phyloP scores from a whole-genome alignment of 2,797 vertebrate species.

The Spea hammondii region DNA sequence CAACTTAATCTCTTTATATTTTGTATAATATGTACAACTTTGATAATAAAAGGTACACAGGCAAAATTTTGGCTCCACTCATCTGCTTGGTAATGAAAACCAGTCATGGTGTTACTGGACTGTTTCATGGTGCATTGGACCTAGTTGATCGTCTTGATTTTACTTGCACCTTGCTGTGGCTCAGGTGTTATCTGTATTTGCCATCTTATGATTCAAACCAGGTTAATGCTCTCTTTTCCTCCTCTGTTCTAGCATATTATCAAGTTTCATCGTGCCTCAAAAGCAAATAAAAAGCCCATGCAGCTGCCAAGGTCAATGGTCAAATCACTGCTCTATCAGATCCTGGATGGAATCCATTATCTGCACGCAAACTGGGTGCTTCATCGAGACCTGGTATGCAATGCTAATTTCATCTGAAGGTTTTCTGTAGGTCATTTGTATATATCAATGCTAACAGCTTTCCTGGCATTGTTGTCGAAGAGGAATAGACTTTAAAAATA shows the following conservation, averaged over 20 bases:
- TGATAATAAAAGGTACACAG: too few relatives aligned
- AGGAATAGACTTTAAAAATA: not conserved
- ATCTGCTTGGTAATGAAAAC: too few relatives aligned
- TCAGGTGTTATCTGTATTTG: too few relatives aligned
- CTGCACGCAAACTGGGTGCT: conserved; percentile 82
- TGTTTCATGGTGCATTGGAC: too few relatives aligned
- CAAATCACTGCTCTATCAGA: conserved; percentile 80
- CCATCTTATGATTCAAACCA: too few relatives aligned
- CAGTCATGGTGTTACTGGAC: too few relatives aligned
- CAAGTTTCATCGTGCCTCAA: conserved; percentile 82
- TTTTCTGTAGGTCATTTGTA: conserved; percentile 36
- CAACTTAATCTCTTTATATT: too few relatives aligned
- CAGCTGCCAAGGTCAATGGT: conserved; percentile 82
- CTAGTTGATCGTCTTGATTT: too few relatives aligned
- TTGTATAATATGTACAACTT: too few relatives aligned
- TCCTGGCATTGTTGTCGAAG: conserved; percentile 60
- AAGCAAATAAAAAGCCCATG: conserved; percentile 84
- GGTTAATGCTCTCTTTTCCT: conserved; percentile 44
- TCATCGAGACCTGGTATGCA: conserved; percentile 77
- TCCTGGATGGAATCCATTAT: conserved; percentile 82
- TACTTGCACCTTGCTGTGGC: too few relatives aligned
- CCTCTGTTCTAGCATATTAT: conserved; percentile 77
- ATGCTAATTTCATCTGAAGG: not conserved
- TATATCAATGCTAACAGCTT: conserved; percentile 54
- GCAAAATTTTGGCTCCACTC: too few relatives aligned